A percentile compares a stretch with the other conserved stretches of the same genome.
Conservation (phyloP, 2,113 vertebrate genomes). For the Ascaphus truei region DNA sequence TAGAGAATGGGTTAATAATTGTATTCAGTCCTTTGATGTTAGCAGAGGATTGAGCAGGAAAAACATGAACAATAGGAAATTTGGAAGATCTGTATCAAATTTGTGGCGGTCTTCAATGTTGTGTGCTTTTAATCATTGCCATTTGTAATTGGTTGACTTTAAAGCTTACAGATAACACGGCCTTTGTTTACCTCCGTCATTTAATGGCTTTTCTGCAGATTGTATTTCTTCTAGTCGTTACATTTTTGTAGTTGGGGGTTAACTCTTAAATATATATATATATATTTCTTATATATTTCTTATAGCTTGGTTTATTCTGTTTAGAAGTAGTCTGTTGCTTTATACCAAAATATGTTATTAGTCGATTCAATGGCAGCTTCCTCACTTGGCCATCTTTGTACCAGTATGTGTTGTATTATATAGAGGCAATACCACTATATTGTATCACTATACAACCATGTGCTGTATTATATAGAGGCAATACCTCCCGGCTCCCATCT, state of each 20-base stretch:
- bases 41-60: conserved; percentile 11
- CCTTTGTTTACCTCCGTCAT: conserved; percentile 18
- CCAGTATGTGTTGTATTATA: too few relatives aligned
- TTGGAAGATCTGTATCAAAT: conserved; percentile 20
- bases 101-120: conserved; percentile 9
- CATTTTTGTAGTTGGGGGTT: conserved; percentile 1
- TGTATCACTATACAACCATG: too few relatives aligned
- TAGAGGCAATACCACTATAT: too few relatives aligned
- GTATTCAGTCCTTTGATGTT: background rate
- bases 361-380: background rate
- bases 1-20: background rate
- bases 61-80: conserved; percentile 21
- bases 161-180: conserved; percentile 12
- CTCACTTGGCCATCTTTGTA: background rate
- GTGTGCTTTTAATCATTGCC: conserved; percentile 31
- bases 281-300: too few relatives aligned
- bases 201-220: background rate
- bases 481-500: too few relatives aligned
- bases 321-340: background rate
- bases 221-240: background rate
- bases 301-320: background rate
- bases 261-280: too few relatives aligned
- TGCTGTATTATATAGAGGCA: too few relatives aligned
- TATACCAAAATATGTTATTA: background rate
- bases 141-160: conserved; percentile 4